phyloP scores from a whole-genome alignment of 2,113 vertebrate species.

The Neotoma lepida region DNA sequence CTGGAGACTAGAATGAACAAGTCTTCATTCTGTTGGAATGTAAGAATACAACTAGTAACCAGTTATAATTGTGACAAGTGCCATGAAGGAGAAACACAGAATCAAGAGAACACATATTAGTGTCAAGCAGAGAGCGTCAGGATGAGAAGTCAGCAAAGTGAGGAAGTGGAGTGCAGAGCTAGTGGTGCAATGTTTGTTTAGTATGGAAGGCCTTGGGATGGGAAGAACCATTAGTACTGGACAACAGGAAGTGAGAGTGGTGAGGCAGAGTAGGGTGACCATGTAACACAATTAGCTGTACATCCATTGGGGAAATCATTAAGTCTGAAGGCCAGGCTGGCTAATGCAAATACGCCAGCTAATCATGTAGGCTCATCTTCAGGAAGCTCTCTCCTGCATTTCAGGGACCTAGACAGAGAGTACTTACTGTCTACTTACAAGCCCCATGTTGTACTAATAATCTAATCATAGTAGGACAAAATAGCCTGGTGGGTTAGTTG shows the following conservation, averaged over 20 bases:
- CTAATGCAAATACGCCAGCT: background rate
- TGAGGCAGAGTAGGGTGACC: background rate
- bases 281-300: background rate
- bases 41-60: background rate
- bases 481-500: conserved; percentile 20
- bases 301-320: background rate
- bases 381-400: background rate
- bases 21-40: background rate
- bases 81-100: background rate
- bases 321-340: background rate
- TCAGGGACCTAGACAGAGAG: background rate
- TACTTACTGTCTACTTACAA: conserved; percentile 25
- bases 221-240: background rate
- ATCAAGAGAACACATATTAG: background rate
- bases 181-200: background rate
- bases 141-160: background rate
- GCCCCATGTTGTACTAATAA: background rate
- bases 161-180: background rate
- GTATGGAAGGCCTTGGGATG: background rate
- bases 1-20: background rate
- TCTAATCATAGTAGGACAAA: conserved; percentile 42
- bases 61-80: background rate
- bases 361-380: background rate
- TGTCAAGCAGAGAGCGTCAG: background rate
- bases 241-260: background rate